phyloP scores from a whole-genome alignment of 2,888 invertebrate species.

The Venustoraphidia nigricollis region DNA sequence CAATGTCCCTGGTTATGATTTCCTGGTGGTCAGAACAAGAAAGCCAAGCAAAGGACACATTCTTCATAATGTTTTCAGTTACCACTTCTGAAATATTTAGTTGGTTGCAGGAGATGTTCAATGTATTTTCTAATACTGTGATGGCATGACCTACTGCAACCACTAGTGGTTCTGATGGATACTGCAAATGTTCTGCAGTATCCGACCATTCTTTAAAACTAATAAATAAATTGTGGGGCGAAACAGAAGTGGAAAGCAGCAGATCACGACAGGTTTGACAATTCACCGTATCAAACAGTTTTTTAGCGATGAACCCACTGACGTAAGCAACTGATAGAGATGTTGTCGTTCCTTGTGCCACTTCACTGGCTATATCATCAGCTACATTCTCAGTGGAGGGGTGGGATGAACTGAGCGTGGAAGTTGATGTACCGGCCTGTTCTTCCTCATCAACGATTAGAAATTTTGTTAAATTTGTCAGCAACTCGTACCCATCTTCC shows the following conservation, averaged over 20 bases:
- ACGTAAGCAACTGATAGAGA: slow-evolving; percentile 9
- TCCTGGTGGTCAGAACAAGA: too few species aligned
- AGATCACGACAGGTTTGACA: too few species aligned
- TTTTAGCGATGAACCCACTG: slow-evolving; percentile 5
- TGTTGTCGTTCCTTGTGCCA: not conserved
- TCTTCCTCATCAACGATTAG: too few species aligned
- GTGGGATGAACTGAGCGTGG: too few species aligned
- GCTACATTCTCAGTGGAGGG: too few species aligned
- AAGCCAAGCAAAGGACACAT: too few species aligned
- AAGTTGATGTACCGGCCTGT: too few species aligned
- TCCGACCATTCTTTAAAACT: slow-evolving; percentile 6
- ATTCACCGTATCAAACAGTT: not conserved
- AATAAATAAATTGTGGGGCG: slow-evolving; percentile 5
- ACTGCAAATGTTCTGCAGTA: not conserved
- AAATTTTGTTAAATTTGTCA: too few species aligned
- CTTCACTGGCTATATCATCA: not conserved
- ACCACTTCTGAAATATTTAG: too few species aligned
- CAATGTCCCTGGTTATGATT: too few species aligned
- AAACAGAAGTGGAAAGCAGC: not conserved
- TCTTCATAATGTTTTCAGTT: too few species aligned
- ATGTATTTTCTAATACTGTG: not conserved
- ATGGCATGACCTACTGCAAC: slow-evolving; percentile 3
- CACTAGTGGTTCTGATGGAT: slow-evolving; percentile 1
- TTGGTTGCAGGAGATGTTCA: not conserved
- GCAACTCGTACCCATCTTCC: slow-evolving; percentile 3